These are phyloP conservation scores for Cyprinodon tularosa DNA, from an alignment of 2,113 vertebrate genomes.

Conservation along the genomic window DNA sequence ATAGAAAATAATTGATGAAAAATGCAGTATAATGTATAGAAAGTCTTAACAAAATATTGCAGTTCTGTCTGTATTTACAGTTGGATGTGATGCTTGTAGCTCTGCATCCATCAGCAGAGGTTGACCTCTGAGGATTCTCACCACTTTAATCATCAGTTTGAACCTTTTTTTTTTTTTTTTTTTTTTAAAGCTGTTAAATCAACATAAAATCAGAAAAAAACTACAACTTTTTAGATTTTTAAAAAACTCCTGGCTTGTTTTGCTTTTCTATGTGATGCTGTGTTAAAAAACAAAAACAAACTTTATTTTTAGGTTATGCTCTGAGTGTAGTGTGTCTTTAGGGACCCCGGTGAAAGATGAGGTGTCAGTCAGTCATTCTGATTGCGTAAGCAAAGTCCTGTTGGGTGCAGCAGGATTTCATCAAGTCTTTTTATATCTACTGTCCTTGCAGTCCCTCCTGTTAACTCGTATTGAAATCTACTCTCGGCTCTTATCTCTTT, in stretches of 20 bases:
- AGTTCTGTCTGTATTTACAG: not conserved
- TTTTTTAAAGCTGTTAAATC: not conserved
- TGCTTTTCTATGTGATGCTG: not conserved
- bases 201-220: not conserved
- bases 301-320: constrained; percentile 27
- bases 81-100: not conserved
- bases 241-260: not conserved
- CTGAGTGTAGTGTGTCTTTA: constrained; percentile 12
- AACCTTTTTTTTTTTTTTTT: too few relatives aligned
- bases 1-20: not conserved
- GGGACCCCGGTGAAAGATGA: constrained; percentile 12
- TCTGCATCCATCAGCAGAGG: not conserved
- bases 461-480: not conserved
- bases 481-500: not conserved
- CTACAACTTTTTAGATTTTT: too few relatives aligned
- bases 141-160: not conserved
- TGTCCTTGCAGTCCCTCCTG: not conserved
- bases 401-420: not conserved
- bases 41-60: not conserved
- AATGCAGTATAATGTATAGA: not conserved
- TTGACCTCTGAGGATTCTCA: not conserved
- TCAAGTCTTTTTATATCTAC: not conserved
- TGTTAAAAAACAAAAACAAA: not conserved
- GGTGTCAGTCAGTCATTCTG: constrained; percentile 3
- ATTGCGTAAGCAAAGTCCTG: constrained; percentile 19